phyloP scores from a whole-genome alignment of 2,113 vertebrate genomes.

The Hippolais icterina region DNA sequence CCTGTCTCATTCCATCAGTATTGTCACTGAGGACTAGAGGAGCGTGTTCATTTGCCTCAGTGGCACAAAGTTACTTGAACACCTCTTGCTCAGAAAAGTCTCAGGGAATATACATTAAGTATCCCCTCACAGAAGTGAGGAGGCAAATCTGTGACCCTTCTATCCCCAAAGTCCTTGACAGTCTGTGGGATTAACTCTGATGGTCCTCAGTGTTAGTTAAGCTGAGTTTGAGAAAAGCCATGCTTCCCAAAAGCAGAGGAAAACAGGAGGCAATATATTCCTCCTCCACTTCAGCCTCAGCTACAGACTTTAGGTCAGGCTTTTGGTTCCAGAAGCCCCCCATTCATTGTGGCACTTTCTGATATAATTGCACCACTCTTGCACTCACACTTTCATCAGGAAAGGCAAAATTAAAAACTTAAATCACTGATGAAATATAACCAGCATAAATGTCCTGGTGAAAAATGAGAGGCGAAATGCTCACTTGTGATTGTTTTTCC shows the following conservation, averaged over 20 bases:
- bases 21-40: neutral
- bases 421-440: neutral
- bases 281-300: neutral
- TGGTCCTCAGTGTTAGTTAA: neutral
- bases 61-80: neutral
- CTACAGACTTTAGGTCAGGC: neutral
- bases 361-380: neutral
- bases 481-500: neutral
- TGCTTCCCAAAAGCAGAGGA: neutral
- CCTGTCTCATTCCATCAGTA: neutral
- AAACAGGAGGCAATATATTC: neutral
- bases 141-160: neutral
- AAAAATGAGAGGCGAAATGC: neutral
- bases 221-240: neutral
- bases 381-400: neutral
- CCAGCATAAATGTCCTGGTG: neutral
- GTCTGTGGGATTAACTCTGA: neutral
- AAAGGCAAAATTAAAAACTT: constrained; percentile 6
- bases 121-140: neutral
- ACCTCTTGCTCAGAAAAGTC: neutral
- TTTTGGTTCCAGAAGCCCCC: neutral
- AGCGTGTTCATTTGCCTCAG: fast-evolving
- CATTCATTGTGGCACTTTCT: fast-evolving
- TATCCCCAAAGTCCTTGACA: neutral
- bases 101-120: neutral